These are phyloP conservation scores for Erpetoichthys calabaricus DNA, from an alignment of 2,797 vertebrate species.

Conservation along the genomic window DNA sequence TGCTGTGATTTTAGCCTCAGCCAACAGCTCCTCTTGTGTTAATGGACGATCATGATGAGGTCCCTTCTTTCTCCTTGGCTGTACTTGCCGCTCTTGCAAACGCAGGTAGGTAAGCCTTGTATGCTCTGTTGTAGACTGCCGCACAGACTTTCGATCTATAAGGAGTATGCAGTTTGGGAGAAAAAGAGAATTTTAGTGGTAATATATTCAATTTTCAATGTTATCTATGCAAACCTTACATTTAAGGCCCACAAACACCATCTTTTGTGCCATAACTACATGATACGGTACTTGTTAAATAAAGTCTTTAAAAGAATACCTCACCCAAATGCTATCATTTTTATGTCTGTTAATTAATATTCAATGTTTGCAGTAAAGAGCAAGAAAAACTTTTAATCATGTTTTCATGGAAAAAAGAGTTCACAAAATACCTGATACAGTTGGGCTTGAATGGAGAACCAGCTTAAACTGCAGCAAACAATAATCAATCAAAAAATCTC, in stretches of 20 bases:
- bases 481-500: too few species aligned
- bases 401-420: too few species aligned
- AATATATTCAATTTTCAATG: not conserved
- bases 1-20: constrained; percentile 80
- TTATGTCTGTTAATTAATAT: too few species aligned
- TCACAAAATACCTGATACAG: too few species aligned
- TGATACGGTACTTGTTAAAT: too few species aligned
- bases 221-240: not conserved
- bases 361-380: too few species aligned
- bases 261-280: not conserved
- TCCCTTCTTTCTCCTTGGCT: constrained; percentile 70
- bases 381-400: too few species aligned
- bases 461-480: too few species aligned
- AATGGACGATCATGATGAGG: constrained; percentile 68
- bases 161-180: not conserved
- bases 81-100: constrained; percentile 79
- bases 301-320: too few species aligned
- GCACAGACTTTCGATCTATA: constrained; percentile 80
- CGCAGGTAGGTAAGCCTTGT: constrained; percentile 83
- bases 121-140: constrained; percentile 87
- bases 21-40: constrained; percentile 84
- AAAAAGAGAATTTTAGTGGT: not conserved
- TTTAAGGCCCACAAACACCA: not conserved
- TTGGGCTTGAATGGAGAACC: too few species aligned
- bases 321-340: too few species aligned